Percentiles rank a stretch among this genome's conserved stretches.
phyloP scores from a whole-genome alignment of 1,140 invertebrate species.

The Trissolcus basalis region DNA sequence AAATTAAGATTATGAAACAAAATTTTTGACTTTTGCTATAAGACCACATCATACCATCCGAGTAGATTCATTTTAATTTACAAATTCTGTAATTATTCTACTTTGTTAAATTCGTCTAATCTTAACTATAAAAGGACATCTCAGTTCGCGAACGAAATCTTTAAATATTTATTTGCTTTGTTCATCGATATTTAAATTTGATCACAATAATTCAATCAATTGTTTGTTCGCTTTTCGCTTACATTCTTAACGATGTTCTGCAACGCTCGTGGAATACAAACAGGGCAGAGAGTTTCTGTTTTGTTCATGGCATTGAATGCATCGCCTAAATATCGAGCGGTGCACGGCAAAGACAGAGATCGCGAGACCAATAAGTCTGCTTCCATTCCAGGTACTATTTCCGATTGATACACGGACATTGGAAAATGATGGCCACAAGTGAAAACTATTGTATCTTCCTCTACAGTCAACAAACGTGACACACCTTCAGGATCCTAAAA shows the following conservation, averaged over 20 bases:
- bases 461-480: constrained; percentile 64
- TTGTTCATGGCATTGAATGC: constrained; percentile 62
- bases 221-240: constrained; percentile 55
- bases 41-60: too few relatives aligned
- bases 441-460: constrained; percentile 72
- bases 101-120: constrained; percentile 18
- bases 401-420: constrained; percentile 67
- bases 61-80: constrained; percentile 1
- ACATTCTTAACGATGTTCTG: constrained; percentile 63
- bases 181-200: constrained; percentile 7
- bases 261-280: constrained; percentile 68
- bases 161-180: neutral
- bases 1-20: too few relatives aligned
- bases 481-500: constrained; percentile 67
- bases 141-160: constrained; percentile 15
- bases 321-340: constrained; percentile 69
- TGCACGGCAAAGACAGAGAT: constrained; percentile 67
- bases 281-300: constrained; percentile 70
- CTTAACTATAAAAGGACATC: constrained; percentile 18
- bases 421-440: constrained; percentile 75
- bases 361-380: constrained; percentile 68
- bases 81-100: constrained; percentile 15
- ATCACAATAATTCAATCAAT: constrained; percentile 21
- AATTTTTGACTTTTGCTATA: too few relatives aligned
- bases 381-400: constrained; percentile 71